Evolutionary conservation across 2,797 vertebrate genomes (phyloP).

Genomic region (Rousettus madagascariensis): DNA sequence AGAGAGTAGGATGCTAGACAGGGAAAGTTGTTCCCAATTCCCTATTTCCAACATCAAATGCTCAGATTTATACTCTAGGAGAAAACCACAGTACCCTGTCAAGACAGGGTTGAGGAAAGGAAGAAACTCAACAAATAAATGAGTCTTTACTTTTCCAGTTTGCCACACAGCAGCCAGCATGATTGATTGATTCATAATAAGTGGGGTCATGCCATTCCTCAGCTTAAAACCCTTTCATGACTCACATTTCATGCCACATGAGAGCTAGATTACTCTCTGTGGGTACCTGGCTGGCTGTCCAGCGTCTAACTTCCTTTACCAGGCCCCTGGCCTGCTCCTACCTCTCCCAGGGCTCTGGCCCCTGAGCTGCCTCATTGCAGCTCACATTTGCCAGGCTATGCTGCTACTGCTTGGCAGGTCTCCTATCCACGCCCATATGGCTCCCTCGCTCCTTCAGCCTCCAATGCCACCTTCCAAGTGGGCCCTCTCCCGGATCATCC

Average conservation of each 20-base stretch:
- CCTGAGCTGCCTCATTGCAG: not conserved
- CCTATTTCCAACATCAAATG: not conserved
- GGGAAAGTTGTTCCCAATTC: not conserved
- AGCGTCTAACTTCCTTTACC: not conserved
- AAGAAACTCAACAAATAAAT: not conserved
- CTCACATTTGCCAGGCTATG: not conserved
- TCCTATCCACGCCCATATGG: accelerated
- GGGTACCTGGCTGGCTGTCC: accelerated
- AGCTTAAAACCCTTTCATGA: not conserved
- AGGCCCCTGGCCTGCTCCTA: not conserved
- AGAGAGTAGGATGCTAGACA: no score
- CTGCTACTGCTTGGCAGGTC: not conserved
- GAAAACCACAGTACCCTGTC: not conserved
- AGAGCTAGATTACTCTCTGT: not conserved
- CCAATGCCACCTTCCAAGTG: accelerated
- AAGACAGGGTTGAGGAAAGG: not conserved
- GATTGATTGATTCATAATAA: not conserved
- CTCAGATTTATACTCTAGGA: not conserved
- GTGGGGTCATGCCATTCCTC: not conserved
- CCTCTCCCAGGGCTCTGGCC: not conserved
- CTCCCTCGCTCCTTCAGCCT: not conserved
- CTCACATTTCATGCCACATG: not conserved
- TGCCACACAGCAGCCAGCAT: not conserved
- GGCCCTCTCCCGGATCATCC: not conserved
- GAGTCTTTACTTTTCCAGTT: not conserved